These are phyloP conservation scores for Cyprinella venusta DNA, from an alignment of 2,797 vertebrate genomes.

Conservation along the genomic window DNA sequence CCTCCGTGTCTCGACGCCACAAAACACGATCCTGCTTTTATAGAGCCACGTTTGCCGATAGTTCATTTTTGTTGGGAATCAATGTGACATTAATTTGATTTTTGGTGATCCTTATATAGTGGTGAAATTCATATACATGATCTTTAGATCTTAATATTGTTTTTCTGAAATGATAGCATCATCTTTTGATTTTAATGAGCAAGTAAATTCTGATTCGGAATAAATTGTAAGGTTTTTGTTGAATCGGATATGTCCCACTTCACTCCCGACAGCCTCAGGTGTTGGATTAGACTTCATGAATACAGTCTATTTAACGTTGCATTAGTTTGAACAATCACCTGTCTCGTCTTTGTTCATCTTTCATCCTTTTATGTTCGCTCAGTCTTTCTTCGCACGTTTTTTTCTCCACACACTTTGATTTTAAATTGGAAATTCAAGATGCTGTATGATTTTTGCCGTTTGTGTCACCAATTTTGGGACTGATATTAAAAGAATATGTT, in stretches of 20 bases:
- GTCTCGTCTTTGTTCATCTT: conserved; percentile 54
- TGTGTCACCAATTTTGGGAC: not conserved
- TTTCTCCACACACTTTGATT: conserved; percentile 45
- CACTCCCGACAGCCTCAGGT: conserved; percentile 54
- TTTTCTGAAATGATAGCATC: not conserved
- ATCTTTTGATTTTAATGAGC: not conserved
- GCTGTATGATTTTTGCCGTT: conserved; percentile 57
- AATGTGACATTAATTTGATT: conserved; percentile 66
- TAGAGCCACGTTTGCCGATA: conserved; percentile 66
- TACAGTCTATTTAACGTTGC: conserved; percentile 58
- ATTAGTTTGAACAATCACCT: conserved; percentile 57
- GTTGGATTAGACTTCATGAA: conserved; percentile 54
- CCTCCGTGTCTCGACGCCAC: conserved; percentile 32
- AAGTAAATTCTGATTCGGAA: too few relatives aligned
- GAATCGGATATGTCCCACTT: conserved; percentile 6
- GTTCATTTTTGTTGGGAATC: conserved; percentile 76
- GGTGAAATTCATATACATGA: conserved; percentile 1
- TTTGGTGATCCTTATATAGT: conserved; percentile 44
- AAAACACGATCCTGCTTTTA: conserved; percentile 75
- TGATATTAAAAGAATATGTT: conserved; percentile 7
- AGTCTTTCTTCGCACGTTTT: conserved; percentile 20
- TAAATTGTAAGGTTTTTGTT: not conserved
- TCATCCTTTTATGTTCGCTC: conserved; percentile 38
- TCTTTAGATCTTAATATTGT: not conserved
- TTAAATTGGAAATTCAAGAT: conserved; percentile 53